phyloP scores from a whole-genome alignment of 2,888 invertebrate genomes.

The Mimachlamys varia region DNA sequence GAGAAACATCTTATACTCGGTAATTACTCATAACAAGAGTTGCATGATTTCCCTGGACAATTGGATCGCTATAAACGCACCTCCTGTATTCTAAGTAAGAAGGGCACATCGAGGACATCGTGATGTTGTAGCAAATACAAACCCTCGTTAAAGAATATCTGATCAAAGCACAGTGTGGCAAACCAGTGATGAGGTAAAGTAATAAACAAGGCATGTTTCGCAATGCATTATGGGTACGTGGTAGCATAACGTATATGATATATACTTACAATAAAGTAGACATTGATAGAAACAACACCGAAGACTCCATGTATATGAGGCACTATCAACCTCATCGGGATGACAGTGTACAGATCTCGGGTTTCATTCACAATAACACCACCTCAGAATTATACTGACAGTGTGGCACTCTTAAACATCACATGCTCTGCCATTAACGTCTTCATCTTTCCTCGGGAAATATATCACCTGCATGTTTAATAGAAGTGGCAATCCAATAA shows the following conservation, averaged over 20 bases:
- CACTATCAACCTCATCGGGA: conserved; percentile 18
- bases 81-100: not conserved
- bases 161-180: not conserved
- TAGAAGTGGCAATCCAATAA: not conserved
- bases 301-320: conserved; percentile 11
- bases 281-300: not conserved
- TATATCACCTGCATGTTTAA: not conserved
- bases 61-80: not conserved
- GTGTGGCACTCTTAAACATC: too few species aligned
- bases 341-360: not conserved
- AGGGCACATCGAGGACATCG: not conserved
- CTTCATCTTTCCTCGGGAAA: not conserved
- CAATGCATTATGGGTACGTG: not conserved
- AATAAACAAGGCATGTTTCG: not conserved
- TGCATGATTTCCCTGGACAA: not conserved
- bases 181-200: not conserved
- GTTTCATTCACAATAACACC: not conserved
- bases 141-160: not conserved
- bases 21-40: not conserved
- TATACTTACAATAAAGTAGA: conserved; percentile 31
- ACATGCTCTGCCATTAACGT: not conserved
- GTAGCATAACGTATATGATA: not conserved
- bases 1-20: not conserved
- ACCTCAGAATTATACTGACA: not conserved
- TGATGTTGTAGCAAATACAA: not conserved